These are phyloP conservation scores for Erebia palarica DNA, from an alignment of 2,888 invertebrate genomes.

Conservation along the genomic window DNA sequence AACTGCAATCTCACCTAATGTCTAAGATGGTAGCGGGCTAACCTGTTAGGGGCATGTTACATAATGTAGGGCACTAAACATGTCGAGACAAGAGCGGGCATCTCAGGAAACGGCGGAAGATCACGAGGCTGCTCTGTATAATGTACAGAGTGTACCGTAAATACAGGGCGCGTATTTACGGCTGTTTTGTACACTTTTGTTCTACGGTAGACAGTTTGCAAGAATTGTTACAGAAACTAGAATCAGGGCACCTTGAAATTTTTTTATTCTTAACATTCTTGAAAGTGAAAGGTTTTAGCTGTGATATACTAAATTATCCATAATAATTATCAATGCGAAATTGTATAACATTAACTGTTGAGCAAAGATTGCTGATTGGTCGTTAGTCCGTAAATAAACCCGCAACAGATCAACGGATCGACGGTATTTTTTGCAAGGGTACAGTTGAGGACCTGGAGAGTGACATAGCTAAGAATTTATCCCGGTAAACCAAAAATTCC, in stretches of 20 bases:
- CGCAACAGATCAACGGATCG: no score
- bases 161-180: not conserved
- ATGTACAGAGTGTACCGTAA: not conserved
- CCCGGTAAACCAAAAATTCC: no score
- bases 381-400: no score
- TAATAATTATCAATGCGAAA: no score
- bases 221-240: not conserved
- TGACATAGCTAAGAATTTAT: no score
- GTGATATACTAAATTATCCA: not conserved
- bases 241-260: constrained; percentile 1
- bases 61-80: constrained; percentile 23
- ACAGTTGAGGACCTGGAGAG: no score
- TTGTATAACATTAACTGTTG: no score
- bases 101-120: constrained; percentile 35
- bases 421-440: no score
- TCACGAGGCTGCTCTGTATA: constrained; percentile 15
- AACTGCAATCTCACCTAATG: no score
- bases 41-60: constrained; percentile 1
- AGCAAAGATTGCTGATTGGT: no score
- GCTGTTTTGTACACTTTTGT: constrained; percentile 3
- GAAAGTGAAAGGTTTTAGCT: not conserved
- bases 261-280: not conserved
- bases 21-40: not conserved
- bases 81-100: constrained; percentile 27
- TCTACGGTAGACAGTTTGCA: not conserved